A percentile compares a stretch with the other conserved stretches of the same genome.
Conservation (phyloP, 2,113 vertebrate genomes). For the Cyphomyrus discorhynchus region DNA sequence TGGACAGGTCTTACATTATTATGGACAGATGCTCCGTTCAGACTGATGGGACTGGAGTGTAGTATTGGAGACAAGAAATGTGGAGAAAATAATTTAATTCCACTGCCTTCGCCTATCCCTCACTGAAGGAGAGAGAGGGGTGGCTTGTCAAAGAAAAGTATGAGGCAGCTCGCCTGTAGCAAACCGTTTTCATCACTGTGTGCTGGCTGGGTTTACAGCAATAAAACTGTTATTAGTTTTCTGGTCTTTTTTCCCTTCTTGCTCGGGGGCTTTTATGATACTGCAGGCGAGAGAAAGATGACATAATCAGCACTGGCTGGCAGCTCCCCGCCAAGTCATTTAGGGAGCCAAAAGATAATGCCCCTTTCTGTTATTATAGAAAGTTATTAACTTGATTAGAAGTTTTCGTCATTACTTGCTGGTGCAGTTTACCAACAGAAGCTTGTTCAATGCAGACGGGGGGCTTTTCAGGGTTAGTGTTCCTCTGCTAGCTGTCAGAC, state of each 20-base stretch:
- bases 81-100: constrained; percentile 5
- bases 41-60: background rate
- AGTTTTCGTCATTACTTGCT: constrained; percentile 10
- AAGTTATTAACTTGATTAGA: constrained; percentile 10
- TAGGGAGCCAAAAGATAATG: constrained; percentile 5
- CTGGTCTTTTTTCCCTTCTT: background rate
- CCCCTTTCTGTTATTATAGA: constrained; percentile 11
- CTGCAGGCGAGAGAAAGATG: constrained; percentile 8
- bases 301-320: background rate
- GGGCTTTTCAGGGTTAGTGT: background rate
- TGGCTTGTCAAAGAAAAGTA: background rate
- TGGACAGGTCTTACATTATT: background rate
- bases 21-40: background rate
- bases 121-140: background rate
- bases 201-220: constrained; percentile 12
- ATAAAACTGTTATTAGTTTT: constrained; percentile 18
- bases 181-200: constrained; percentile 12
- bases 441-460: constrained; percentile 1
- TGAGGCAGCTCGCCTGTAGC: background rate
- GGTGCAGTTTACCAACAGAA: constrained; percentile 3
- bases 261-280: constrained; percentile 11
- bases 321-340: constrained; percentile 9
- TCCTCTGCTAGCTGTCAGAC: background rate
- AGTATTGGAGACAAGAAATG: background rate
- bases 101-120: background rate